Evolutionary conservation across 2,797 vertebrate species (phyloP).

Genomic region (Myripristis jacobus): DNA sequence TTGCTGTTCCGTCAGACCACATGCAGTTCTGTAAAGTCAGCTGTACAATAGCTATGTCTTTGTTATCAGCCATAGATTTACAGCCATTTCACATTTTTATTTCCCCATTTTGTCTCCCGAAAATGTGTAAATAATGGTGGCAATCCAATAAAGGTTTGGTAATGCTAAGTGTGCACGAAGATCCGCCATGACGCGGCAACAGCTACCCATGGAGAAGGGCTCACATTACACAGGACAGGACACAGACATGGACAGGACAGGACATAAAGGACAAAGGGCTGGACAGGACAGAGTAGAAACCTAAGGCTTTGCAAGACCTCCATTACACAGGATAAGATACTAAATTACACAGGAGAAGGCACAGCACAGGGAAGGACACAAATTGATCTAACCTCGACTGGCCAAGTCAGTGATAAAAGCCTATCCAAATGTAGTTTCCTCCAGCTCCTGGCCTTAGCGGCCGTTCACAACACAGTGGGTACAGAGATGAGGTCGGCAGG

Average conservation of each 20-base stretch:
- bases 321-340: constrained; percentile 9
- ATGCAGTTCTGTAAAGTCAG: too few species aligned
- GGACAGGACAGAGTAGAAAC: constrained; percentile 8
- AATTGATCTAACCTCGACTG: constrained; percentile 21
- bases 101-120: too few species aligned
- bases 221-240: constrained; percentile 3
- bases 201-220: too few species aligned
- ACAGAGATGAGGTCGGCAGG: constrained; percentile 36
- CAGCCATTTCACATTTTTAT: too few species aligned
- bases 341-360: constrained; percentile 2
- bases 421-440: constrained; percentile 16
- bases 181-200: too few species aligned
- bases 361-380: constrained; percentile 18
- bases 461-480: constrained; percentile 34
- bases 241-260: neutral
- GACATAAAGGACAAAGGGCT: constrained; percentile 7
- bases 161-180: too few species aligned
- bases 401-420: constrained; percentile 22
- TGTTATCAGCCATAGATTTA: too few species aligned
- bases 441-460: constrained; percentile 2
- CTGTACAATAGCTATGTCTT: too few species aligned
- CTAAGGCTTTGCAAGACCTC: constrained; percentile 19
- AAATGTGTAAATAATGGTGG: too few species aligned
- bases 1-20: too few species aligned
- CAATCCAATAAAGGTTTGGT: too few species aligned